Percentiles rank a stretch among this genome's conserved stretches.
These are phyloP conservation scores for Ptychodera flava DNA, from an alignment of 35 echinoderm and acorn worm genomes.

Conservation along the genomic window DNA sequence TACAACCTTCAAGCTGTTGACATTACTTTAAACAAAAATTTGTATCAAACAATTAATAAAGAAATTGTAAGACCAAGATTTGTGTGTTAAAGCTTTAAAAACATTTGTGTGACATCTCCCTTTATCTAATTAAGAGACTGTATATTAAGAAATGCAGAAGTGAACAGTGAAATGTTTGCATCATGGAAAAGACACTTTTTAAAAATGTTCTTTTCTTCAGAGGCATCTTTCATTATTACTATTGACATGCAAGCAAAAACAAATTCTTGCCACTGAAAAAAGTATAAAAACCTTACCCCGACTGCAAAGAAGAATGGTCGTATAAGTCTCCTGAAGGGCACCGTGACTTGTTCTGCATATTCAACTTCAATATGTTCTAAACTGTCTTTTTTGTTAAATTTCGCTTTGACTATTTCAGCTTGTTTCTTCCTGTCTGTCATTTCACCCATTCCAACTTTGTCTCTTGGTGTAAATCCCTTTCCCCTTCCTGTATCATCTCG, in stretches of 20 bases:
- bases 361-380: constrained; percentile 70
- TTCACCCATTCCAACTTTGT: neutral
- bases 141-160: neutral
- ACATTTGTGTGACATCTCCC: no score
- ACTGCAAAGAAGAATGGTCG: constrained; percentile 94
- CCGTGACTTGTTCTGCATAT: constrained; percentile 38
- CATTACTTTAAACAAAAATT: neutral
- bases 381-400: constrained; percentile 27
- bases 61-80: no score
- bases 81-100: no score
- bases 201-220: no score
- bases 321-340: constrained; percentile 50
- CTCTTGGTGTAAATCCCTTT: neutral
- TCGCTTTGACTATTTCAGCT: neutral
- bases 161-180: no score
- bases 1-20: neutral
- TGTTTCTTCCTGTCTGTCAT: neutral
- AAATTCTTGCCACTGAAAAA: no score
- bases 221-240: no score
- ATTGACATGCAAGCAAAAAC: no score
- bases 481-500: neutral
- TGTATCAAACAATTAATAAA: neutral
- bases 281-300: constrained; percentile 88
- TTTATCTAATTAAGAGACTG: neutral
- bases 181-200: no score